These are phyloP conservation scores for Balanococcus diminutus DNA, from an alignment of 2,888 invertebrate genomes.

Conservation along the genomic window DNA sequence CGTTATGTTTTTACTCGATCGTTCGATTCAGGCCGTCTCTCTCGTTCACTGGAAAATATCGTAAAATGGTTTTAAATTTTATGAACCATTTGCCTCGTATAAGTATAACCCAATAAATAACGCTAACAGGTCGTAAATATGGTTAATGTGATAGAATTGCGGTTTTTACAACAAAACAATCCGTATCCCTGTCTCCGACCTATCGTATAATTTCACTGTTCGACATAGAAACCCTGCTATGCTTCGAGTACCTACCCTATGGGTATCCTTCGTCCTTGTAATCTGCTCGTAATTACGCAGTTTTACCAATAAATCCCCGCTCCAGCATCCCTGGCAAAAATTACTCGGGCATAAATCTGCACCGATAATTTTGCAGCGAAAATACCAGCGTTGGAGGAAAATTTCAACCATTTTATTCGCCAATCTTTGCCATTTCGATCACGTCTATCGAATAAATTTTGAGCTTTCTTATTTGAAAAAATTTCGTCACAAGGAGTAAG, in stretches of 20 bases:
- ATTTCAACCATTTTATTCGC: neutral
- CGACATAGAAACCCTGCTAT: conserved; percentile 11
- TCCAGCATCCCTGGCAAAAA: neutral
- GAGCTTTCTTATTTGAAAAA: neutral
- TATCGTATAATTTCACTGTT: conserved; percentile 10
- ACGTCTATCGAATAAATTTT: neutral
- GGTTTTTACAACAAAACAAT: conserved; percentile 47
- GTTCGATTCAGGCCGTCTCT: neutral
- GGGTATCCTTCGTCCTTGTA: neutral
- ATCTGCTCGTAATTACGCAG: neutral
- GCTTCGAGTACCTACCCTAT: neutral
- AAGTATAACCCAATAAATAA: conserved; percentile 33
- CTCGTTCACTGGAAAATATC: neutral
- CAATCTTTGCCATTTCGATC: neutral
- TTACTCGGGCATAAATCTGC: neutral
- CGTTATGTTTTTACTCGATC: conserved; percentile 29
- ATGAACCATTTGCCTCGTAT: conserved; percentile 13
- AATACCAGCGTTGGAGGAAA: neutral
- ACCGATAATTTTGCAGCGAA: neutral
- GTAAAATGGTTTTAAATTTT: conserved; percentile 26
- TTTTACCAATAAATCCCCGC: neutral
- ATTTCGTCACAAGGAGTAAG: neutral
- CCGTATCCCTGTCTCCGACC: neutral
- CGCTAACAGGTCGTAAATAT: conserved; percentile 46
- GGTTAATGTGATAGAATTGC: conserved; percentile 35